phyloP scores from a whole-genome alignment of 2,888 invertebrate species.

The Isoperla grammatica region DNA sequence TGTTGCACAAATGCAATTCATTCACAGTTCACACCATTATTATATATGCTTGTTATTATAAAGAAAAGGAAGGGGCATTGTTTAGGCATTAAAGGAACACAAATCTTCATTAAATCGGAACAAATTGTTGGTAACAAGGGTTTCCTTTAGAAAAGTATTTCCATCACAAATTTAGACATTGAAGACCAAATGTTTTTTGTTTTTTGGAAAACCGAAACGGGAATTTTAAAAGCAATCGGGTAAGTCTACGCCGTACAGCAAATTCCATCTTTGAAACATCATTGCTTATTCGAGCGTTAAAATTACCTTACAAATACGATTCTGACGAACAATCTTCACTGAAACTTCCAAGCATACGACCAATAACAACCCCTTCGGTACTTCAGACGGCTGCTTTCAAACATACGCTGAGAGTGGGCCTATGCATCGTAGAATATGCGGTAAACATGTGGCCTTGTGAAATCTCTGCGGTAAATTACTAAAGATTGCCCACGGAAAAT shows the following conservation, averaged over 20 bases:
- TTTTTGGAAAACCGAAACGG: neutral
- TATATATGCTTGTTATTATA: neutral
- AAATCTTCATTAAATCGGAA: neutral
- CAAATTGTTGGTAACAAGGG: neutral
- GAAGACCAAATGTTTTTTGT: too few species aligned
- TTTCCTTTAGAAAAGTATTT: too few species aligned
- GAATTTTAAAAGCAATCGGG: conserved; percentile 21
- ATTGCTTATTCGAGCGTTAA: conserved; percentile 23
- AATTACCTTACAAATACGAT: conserved; percentile 22
- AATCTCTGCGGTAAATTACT: too few species aligned
- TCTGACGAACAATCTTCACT: too few species aligned
- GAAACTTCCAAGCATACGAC: too few species aligned
- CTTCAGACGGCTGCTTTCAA: neutral
- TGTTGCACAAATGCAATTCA: conserved; percentile 3
- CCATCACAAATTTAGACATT: too few species aligned
- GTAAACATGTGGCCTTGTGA: too few species aligned
- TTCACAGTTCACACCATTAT: conserved; percentile 13
- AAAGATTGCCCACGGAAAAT: too few species aligned
- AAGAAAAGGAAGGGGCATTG: neutral
- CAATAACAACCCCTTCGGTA: neutral
- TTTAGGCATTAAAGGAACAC: neutral
- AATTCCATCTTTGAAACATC: conserved; percentile 23
- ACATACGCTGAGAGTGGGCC: too few species aligned
- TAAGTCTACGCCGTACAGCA: conserved; percentile 15
- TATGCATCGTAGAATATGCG: too few species aligned